phyloP scores from a whole-genome alignment of 2,888 invertebrate genomes.

The Sinodicranocentrus sp. region DNA sequence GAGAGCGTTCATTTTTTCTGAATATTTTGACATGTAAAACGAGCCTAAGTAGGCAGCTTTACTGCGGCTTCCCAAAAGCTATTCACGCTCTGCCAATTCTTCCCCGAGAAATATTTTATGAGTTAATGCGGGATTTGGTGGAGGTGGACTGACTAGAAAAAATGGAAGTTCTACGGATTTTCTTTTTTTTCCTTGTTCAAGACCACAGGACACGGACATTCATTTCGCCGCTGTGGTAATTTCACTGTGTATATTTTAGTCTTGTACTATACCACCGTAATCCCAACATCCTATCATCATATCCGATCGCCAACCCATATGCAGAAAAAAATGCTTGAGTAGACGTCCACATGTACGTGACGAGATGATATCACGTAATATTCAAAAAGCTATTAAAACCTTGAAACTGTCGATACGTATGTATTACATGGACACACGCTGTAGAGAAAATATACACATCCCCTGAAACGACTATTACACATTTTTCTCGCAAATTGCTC shows the following conservation, averaged over 20 bases:
- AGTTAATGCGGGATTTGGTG: too few relatives aligned
- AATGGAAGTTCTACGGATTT: too few relatives aligned
- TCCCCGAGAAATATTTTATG: slow-evolving; percentile 4
- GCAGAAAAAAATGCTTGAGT: too few relatives aligned
- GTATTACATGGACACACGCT: neutral
- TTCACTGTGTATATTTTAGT: too few relatives aligned
- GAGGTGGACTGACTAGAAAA: too few relatives aligned
- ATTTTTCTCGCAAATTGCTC: slow-evolving; percentile 44
- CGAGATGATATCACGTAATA: slow-evolving; percentile 18
- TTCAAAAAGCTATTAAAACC: neutral
- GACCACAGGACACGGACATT: too few relatives aligned
- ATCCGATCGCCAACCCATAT: neutral
- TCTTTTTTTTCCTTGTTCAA: too few relatives aligned
- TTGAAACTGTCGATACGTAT: neutral
- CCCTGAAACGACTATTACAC: neutral
- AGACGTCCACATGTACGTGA: slow-evolving; percentile 12
- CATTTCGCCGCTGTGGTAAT: too few relatives aligned
- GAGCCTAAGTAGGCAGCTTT: slow-evolving; percentile 60
- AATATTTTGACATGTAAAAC: slow-evolving; percentile 49
- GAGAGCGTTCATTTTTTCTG: slow-evolving; percentile 6
- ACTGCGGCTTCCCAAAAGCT: slow-evolving; percentile 58
- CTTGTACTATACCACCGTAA: too few relatives aligned
- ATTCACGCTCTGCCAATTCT: slow-evolving; percentile 41
- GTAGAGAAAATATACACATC: neutral
- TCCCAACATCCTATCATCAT: too few relatives aligned